Evolutionary conservation across 2,797 vertebrate genomes (phyloP).

Genomic region (Cyclopterus lumpus): DNA sequence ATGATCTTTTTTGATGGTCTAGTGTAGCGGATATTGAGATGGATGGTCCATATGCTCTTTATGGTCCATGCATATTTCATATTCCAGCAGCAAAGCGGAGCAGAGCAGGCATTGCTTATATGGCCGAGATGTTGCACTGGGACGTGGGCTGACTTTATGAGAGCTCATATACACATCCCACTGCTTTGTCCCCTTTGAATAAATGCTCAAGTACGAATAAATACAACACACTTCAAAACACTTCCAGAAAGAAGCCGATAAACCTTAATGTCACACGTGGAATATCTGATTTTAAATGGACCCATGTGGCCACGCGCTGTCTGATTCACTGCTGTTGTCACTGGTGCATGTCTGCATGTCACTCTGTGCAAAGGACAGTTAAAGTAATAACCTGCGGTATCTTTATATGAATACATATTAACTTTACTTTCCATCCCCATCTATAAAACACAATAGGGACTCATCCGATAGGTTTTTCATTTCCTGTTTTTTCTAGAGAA

Average conservation of each 20-base stretch:
- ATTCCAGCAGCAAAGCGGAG: constrained; percentile 73
- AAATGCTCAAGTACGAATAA: constrained; percentile 60
- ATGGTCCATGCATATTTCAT: constrained; percentile 84
- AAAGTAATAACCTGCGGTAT: constrained; percentile 46
- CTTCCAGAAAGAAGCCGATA: constrained; percentile 58
- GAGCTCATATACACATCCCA: constrained; percentile 66
- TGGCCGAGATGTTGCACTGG: constrained; percentile 76
- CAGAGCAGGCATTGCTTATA: constrained; percentile 74
- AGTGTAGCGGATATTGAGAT: constrained; percentile 80
- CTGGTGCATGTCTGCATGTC: constrained; percentile 1
- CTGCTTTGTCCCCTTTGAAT: constrained; percentile 71
- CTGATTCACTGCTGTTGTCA: constrained; percentile 19
- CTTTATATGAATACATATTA: constrained; percentile 41
- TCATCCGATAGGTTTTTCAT: constrained; percentile 51
- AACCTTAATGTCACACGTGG: constrained; percentile 50
- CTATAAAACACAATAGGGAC: constrained; percentile 45
- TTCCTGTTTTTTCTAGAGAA: constrained; percentile 48
- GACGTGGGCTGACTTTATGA: constrained; percentile 79
- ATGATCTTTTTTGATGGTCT: constrained; percentile 81
- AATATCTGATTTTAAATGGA: constrained; percentile 48
- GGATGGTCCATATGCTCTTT: constrained; percentile 84
- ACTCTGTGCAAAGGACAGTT: not conserved
- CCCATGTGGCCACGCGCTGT: constrained; percentile 37
- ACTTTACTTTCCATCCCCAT: constrained; percentile 43
- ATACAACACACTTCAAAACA: constrained; percentile 50